A percentile compares a stretch with the other conserved stretches of the same genome.
These are phyloP conservation scores for Conistra vaccinii DNA, from an alignment of 2,888 invertebrate genomes.

Conservation along the genomic window DNA sequence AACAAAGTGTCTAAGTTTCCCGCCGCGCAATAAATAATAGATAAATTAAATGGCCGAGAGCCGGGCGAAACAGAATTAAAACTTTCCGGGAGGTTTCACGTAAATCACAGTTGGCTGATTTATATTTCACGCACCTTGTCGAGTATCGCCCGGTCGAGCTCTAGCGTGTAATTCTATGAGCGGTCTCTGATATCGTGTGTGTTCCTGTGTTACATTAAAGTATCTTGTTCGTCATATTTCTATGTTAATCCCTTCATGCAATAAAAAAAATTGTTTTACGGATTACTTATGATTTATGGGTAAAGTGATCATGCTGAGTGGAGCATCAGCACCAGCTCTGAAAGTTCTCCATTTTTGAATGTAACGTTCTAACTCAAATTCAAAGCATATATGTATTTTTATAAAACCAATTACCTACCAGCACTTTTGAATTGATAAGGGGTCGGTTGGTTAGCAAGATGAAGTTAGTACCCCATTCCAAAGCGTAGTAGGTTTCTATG, in stretches of 20 bases:
- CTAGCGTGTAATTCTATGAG: constrained; percentile 65
- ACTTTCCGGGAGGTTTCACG: constrained; percentile 84
- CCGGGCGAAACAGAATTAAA: constrained; percentile 86
- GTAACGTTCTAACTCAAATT: background rate
- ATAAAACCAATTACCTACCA: background rate
- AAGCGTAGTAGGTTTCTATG: background rate
- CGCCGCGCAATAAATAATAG: constrained; percentile 84
- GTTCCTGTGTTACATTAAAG: constrained; percentile 29
- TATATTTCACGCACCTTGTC: constrained; percentile 87
- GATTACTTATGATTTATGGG: background rate
- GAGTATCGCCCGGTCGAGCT: constrained; percentile 53
- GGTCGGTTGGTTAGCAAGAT: background rate
- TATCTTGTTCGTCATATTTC: constrained; percentile 17
- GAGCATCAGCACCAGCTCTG: background rate
- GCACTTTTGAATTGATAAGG: background rate
- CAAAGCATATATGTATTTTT: background rate
- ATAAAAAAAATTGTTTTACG: too few species aligned
- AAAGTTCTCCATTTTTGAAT: background rate
- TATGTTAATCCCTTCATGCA: background rate
- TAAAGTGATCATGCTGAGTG: background rate
- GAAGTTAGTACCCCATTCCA: background rate
- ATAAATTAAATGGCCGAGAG: constrained; percentile 84
- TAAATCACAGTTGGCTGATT: constrained; percentile 86
- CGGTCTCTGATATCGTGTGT: constrained; percentile 55
- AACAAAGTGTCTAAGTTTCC: constrained; percentile 82